Base-by-base conservation (phyloP, 2,888 invertebrate species). In the Chymomyza amoena region DNA sequence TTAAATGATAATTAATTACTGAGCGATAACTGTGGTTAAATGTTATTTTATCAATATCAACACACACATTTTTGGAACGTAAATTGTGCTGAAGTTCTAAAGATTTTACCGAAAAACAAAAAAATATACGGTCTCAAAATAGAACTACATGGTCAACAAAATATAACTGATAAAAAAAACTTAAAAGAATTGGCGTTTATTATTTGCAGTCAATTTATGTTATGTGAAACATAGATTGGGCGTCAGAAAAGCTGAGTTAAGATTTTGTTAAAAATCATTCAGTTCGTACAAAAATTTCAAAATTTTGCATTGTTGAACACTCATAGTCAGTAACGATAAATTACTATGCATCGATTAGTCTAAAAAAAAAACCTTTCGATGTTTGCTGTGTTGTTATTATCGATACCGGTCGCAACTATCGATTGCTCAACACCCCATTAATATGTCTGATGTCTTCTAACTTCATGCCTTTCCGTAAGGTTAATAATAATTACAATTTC, bases 1-100 rank as follows among this genome's bases (percentile, higher is more conserved):
- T 83, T 85, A 87, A 80, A 65, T 85, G 69, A 81, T 83, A 85
- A 78, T 75, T 83, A 85, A 76, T 76, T 80, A 72, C 66, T 69
- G 73, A 84, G 77, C 76, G 73, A 78, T 87, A 84, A 84, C 73
- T 80, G 68, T 81, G 81, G 83, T 81, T 75, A 85, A 73, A 75
- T 72, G 74, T 75, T 45, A 45, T 45, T 45, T 45, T 45, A 45
- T 45, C 39, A 45, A 45, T 45, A 45, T 45, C 39, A 45, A 45
- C 6, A 32, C 39, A 45, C 39, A 45, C 52, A 54, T 15, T 18
- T 54, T 18, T 54, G 52, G 13, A 45, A 10, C 52, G 52, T 18
- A 16, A 54, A 9, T 18, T 54, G 18, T 54, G 52, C 18, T 54
- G 7, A 54, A 54, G 13, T 54, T 18, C 5, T 7, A 54, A 54